Base-by-base conservation (phyloP, 2,797 vertebrate genomes). In the Alca torda region DNA sequence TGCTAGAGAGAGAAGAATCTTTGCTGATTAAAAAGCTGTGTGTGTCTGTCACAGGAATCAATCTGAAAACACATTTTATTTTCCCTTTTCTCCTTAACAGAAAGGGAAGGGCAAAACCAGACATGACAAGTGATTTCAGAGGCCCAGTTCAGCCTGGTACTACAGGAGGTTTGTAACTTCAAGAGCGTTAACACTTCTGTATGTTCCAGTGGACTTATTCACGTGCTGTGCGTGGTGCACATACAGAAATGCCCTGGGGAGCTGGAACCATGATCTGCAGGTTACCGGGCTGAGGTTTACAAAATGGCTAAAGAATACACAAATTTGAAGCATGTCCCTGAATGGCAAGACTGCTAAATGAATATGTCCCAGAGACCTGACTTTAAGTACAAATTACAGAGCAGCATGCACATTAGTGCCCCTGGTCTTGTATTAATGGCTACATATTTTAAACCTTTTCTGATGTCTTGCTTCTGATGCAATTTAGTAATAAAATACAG, bases 151-250 rank as follows among this genome's bases (percentile, higher is more conserved):
- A 78, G 21, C 11, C 18, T 53, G 21, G 24, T 48, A 10, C 25
- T 11, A 1, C 6, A 51, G 13, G 28, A 50, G 2, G 4, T 74
- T 53, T 86, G 25, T 46, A 59, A 64, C 35, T n/a, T 54, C 8
- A 61, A 16, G 5, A 5, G 4, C 19, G 10, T 30, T 1, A 24
- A 37, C 16, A 53, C 7, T 90, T 78, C 5, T 31, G 12, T 31
- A 1, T 1, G 11, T 70, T 86, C 41, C 65, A 63, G 30, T 39
- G 33, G 16, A 54, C 80, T 86, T 88, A 39, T 67, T 77, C 18
- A 41, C 0, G 0, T 86, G 54, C 33, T 61, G 9, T 56, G 17
- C 31, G 23, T 18, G 69, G 15, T 18, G 13, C 12, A 20, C 2
- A 11, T 25, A 35, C 23, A 2, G 4, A 61, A 87, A 59, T 35